These are phyloP conservation scores for Idaea biselata DNA, from an alignment of 2,888 invertebrate genomes.

Conservation along the genomic window DNA sequence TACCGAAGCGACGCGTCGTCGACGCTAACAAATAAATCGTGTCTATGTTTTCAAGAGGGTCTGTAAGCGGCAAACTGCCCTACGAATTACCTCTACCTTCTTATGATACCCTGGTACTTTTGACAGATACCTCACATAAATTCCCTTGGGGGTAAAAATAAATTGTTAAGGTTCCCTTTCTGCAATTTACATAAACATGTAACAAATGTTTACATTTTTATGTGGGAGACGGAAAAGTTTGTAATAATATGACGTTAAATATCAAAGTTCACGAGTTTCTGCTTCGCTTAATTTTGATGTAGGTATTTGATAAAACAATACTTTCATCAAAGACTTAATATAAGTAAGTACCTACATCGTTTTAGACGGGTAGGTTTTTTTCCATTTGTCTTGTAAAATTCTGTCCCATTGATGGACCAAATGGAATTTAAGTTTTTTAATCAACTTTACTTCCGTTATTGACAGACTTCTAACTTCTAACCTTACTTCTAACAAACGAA, in stretches of 20 bases:
- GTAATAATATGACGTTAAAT: neutral
- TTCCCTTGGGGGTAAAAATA: neutral
- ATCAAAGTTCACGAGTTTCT: too few species aligned
- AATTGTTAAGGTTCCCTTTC: neutral
- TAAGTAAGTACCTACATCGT: too few species aligned
- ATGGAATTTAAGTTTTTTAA: too few species aligned
- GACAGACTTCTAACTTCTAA: too few species aligned
- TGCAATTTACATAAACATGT: neutral
- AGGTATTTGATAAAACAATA: too few species aligned
- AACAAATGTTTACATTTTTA: neutral
- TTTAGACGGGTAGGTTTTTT: too few species aligned
- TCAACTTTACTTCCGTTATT: too few species aligned
- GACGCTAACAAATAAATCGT: neutral
- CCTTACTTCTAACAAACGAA: too few species aligned
- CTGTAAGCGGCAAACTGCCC: conserved; percentile 8
- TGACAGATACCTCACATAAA: neutral
- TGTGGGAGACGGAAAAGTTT: neutral
- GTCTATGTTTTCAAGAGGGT: neutral
- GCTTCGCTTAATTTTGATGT: too few species aligned
- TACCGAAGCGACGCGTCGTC: neutral
- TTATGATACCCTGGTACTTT: conserved; percentile 20
- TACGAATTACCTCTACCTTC: conserved; percentile 13
- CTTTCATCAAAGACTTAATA: too few species aligned
- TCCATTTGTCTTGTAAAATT: too few species aligned
- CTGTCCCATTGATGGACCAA: too few species aligned